Percentiles rank a stretch among this genome's conserved stretches.
Evolutionary conservation across 2,888 invertebrate genomes (phyloP).

Genomic region (Hoplodrina blanda): DNA sequence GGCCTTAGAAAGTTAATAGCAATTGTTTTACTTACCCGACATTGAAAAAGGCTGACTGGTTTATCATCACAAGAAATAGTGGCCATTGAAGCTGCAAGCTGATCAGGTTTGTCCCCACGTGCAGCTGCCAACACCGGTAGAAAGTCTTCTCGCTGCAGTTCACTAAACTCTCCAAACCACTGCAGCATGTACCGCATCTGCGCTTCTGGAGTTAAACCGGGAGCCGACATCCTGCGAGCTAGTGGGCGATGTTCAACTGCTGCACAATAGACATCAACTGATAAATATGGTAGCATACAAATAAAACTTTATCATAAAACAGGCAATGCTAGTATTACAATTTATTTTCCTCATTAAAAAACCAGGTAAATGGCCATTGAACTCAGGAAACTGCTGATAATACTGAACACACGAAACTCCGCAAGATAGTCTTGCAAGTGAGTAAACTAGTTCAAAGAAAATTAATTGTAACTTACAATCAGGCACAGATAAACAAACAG

Average conservation of each 20-base stretch:
- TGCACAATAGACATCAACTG: slow-evolving; percentile 45
- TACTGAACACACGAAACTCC: slow-evolving; percentile 13
- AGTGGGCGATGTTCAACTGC: slow-evolving; percentile 76
- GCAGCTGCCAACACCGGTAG: slow-evolving; percentile 93
- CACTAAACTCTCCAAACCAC: slow-evolving; percentile 97
- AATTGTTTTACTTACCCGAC: slow-evolving; percentile 91
- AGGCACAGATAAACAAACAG: slow-evolving; percentile 80
- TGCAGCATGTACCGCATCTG: slow-evolving; percentile 95
- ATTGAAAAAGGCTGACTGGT: slow-evolving; percentile 95
- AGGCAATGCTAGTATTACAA: slow-evolving; percentile 13
- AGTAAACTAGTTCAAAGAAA: slow-evolving; percentile 26
- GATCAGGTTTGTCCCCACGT: slow-evolving; percentile 92
- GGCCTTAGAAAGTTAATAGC: background rate
- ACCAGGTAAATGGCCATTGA: slow-evolving; percentile 42
- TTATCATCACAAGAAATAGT: slow-evolving; percentile 93
- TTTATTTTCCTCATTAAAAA: slow-evolving; percentile 32
- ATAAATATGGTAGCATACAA: slow-evolving; percentile 10
- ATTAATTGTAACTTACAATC: slow-evolving; percentile 75
- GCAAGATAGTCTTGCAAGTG: slow-evolving; percentile 5
- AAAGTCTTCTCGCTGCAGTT: slow-evolving; percentile 96
- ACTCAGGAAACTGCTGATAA: slow-evolving; percentile 48
- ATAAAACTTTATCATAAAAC: slow-evolving; percentile 11
- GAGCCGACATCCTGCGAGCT: slow-evolving; percentile 88
- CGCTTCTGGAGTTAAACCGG: slow-evolving; percentile 92
- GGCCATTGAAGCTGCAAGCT: slow-evolving; percentile 93